Base-by-base conservation (phyloP, 2,113 vertebrate species). In the Labeo rohita region DNA sequence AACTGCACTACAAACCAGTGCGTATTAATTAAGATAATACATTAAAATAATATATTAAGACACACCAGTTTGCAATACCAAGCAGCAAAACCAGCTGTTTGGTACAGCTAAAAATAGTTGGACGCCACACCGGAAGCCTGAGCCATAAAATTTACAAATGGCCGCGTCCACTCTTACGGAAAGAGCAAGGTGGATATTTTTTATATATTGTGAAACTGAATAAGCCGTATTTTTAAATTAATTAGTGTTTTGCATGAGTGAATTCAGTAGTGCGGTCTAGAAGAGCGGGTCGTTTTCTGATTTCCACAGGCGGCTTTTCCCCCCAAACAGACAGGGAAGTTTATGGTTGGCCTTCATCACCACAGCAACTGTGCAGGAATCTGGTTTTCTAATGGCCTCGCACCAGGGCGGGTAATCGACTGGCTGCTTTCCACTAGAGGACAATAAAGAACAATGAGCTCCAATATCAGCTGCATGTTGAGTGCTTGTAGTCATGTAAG, bases 381-480 rank as follows among this genome's bases (percentile, higher is more conserved):
- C 92, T 1, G 95, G 92, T 82, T 93, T 94, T 11, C 89, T 92
- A 84, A 95, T 90, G 75, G 93, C 84, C 70, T 95, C 93, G 28
- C 94, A 95, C 95, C 95, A 95, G 63, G 93, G 93, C 8, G 95
- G 95, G 86, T 94, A 95, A 85, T 95, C 94, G 45, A 95, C 92
- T 1, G 93, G 94, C 80, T 94, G 89, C 49, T 77, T 87, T 70
- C 85, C 85, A 68, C 85, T 87, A 43, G 56, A 65, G 70, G 85
- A 49, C 70, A 82, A 79, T 49, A 81, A 75, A 86, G 78, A 80
- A 75, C 68, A 81, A 72, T 39, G 52, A 16, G 23, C 45, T 80
- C n/a, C 70, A 49, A 79, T 4, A 36, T 63, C 39, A 28, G n/a
- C 21, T 34, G 39, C 34, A 8, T 80, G 6, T 21, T 43, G 45